A percentile compares a stretch with the other conserved stretches of the same genome.
These are phyloP conservation scores for Drosophila ohnishii DNA, from an alignment of 1,140 invertebrate species.

Conservation along the genomic window DNA sequence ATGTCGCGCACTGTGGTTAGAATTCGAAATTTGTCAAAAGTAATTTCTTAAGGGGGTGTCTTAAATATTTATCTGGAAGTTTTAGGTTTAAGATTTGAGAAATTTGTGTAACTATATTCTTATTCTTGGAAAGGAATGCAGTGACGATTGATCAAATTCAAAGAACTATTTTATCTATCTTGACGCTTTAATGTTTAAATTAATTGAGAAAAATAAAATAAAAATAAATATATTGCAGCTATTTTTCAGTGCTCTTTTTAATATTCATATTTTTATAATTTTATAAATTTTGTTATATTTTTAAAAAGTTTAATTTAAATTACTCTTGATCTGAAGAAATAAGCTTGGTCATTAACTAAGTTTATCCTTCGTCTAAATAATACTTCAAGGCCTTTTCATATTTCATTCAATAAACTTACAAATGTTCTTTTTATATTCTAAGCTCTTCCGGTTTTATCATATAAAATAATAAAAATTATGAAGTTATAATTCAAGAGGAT, in stretches of 20 bases:
- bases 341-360: not conserved
- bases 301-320: not conserved
- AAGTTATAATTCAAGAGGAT: constrained; percentile 23
- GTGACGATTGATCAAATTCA: too few relatives aligned
- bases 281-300: not conserved
- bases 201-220: too few relatives aligned
- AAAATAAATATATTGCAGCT: too few relatives aligned
- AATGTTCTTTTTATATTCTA: constrained; percentile 12
- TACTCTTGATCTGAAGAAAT: not conserved
- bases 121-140: too few relatives aligned
- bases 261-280: not conserved
- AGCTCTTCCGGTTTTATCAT: constrained; percentile 24
- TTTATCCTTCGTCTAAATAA: not conserved
- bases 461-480: constrained; percentile 1
- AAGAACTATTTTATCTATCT: too few relatives aligned
- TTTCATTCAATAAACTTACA: constrained; percentile 35
- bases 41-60: not conserved
- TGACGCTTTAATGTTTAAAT: too few relatives aligned
- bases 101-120: too few relatives aligned
- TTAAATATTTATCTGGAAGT: not conserved
- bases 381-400: constrained; percentile 8
- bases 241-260: too few relatives aligned
- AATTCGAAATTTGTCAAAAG: not conserved
- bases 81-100: too few relatives aligned
- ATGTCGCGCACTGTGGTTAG: not conserved